A percentile compares a stretch with the other conserved stretches of the same genome.
Conservation (phyloP, 2,113 vertebrate genomes). For the Macroglossus sobrinus region DNA sequence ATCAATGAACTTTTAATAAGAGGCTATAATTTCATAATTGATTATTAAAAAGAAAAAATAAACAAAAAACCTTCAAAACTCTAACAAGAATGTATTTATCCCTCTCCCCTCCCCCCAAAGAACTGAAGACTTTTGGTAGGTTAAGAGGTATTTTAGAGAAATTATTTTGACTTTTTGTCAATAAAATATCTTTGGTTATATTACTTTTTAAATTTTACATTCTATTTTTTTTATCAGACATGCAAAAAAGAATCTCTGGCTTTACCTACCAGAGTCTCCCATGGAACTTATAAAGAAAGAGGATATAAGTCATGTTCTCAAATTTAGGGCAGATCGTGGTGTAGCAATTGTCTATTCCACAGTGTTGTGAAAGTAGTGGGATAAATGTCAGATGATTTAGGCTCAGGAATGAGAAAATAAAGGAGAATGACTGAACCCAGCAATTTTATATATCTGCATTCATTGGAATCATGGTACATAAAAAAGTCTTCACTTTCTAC, state of each 20-base stretch:
- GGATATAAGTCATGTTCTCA: neutral
- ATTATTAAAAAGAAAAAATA: neutral
- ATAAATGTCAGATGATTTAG: neutral
- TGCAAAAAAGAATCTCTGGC: neutral
- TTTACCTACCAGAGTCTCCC: neutral
- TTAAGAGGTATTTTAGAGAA: neutral
- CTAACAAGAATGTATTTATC: neutral
- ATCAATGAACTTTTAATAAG: neutral
- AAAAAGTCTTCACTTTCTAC: neutral
- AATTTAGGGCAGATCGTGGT: neutral
- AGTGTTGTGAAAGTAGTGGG: neutral
- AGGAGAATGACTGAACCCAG: neutral
- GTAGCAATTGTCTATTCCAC: neutral
- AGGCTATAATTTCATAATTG: neutral
- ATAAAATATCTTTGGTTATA: neutral
- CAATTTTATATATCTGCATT: neutral
- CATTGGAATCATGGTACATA: neutral
- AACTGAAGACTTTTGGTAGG: neutral
- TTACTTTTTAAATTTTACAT: neutral
- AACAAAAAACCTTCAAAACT: neutral
- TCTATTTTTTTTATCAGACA: neutral
- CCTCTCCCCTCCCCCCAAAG: no score
- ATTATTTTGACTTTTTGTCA: neutral
- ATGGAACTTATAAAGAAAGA: neutral
- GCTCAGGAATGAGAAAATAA: neutral